Evolutionary conservation across 2,888 invertebrate genomes (phyloP).

Genomic region (Diaperis boleti): DNA sequence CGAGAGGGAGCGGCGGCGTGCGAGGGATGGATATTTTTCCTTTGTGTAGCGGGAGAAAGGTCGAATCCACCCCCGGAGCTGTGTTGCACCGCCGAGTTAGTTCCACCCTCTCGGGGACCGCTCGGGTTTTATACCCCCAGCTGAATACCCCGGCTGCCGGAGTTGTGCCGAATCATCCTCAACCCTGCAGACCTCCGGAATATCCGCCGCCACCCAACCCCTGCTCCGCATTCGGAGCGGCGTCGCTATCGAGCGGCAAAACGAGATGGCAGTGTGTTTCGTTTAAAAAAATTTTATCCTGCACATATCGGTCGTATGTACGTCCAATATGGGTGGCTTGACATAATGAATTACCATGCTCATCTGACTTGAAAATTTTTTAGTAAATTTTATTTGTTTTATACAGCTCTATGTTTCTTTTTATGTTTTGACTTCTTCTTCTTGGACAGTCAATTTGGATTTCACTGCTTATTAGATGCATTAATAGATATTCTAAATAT

Average conservation of each 20-base stretch:
- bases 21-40: slow-evolving; percentile 54
- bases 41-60: slow-evolving; percentile 54
- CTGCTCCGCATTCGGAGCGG: slow-evolving; percentile 56
- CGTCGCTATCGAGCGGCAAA: slow-evolving; percentile 53
- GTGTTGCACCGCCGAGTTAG: slow-evolving; percentile 44
- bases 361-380: no score
- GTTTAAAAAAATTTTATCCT: no score
- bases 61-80: slow-evolving; percentile 49
- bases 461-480: no score
- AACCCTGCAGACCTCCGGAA: slow-evolving; percentile 63
- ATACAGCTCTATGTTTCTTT: no score
- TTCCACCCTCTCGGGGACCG: slow-evolving; percentile 48
- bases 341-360: no score
- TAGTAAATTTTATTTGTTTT: no score
- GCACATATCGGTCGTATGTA: no score
- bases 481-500: no score
- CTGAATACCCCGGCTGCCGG: slow-evolving; percentile 61
- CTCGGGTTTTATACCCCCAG: slow-evolving; percentile 62
- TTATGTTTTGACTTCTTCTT: no score
- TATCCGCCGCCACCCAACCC: slow-evolving; percentile 55
- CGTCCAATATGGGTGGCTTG: no score
- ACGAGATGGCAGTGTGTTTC: no score
- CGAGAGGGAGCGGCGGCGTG: slow-evolving; percentile 40
- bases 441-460: no score
- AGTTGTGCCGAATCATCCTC: slow-evolving; percentile 67